Conservation (phyloP, 92 coral and sea anemone genomes). For the Galaxea fascicularis region DNA sequence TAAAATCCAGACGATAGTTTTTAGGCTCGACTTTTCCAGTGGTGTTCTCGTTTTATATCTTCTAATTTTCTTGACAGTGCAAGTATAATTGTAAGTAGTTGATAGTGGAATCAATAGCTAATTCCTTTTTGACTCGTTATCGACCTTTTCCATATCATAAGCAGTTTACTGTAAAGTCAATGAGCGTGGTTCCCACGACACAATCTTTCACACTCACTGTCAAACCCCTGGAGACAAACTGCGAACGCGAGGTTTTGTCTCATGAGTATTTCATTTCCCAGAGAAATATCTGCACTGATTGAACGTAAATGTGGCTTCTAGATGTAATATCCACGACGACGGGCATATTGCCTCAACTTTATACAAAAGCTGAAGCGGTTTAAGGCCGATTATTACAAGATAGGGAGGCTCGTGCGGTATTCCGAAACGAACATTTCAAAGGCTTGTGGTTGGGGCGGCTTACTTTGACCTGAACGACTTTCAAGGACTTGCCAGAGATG, state of each 20-base stretch:
- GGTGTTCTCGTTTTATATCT: neutral
- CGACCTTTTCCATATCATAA: neutral
- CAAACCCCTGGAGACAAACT: neutral
- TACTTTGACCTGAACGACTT: conserved; percentile 37
- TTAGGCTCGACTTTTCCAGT: neutral
- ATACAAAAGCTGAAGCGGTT: neutral
- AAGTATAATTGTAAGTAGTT: neutral
- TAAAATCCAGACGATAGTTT: neutral
- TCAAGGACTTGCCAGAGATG: conserved; percentile 39
- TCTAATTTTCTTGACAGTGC: neutral
- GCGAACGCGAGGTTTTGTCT: neutral
- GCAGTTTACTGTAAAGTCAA: conserved; percentile 9
- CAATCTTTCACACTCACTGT: neutral
- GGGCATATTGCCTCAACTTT: neutral
- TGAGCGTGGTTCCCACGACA: neutral
- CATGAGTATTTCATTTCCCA: conserved; percentile 9
- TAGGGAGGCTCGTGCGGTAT: conserved; percentile 28
- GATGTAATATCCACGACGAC: neutral
- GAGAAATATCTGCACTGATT: neutral
- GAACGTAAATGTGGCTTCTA: neutral
- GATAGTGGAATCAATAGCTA: neutral
- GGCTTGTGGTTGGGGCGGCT: conserved; percentile 43
- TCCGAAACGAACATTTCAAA: conserved; percentile 4
- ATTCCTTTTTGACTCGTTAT: neutral
- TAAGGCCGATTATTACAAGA: conserved; percentile 36